Conservation (phyloP, 2,888 invertebrate genomes). For the Pammene aurita region DNA sequence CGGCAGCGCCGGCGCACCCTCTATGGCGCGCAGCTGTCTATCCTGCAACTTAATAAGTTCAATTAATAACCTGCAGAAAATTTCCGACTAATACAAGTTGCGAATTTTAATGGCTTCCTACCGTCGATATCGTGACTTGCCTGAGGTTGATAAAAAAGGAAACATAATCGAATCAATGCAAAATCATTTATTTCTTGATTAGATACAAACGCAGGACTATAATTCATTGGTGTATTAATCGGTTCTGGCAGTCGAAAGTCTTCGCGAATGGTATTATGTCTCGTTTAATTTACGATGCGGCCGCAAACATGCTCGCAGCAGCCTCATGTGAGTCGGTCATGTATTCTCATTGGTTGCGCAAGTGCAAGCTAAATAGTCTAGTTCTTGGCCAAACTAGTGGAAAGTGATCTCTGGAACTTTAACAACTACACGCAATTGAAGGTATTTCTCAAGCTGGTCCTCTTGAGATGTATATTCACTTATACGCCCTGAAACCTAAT, state of each 20-base stretch:
- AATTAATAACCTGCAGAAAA: conserved; percentile 32
- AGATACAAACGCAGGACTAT: conserved; percentile 17
- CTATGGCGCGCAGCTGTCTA: conserved; percentile 31
- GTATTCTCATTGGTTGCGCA: background rate
- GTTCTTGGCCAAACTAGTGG: background rate
- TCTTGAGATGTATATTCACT: too few species aligned
- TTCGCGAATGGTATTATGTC: conserved; percentile 31
- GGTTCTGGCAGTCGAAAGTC: conserved; percentile 27
- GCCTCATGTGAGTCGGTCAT: conserved; percentile 3
- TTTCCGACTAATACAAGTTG: background rate
- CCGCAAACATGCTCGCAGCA: conserved; percentile 1
- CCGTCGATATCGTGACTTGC: conserved; percentile 13
- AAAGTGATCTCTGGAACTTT: background rate
- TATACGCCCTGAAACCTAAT: background rate
- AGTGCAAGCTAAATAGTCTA: background rate
- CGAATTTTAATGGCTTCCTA: conserved; percentile 30
- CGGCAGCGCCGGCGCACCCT: conserved; percentile 20
- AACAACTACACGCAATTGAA: background rate
- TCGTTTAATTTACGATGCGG: conserved; percentile 30
- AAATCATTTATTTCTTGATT: conserved; percentile 26
- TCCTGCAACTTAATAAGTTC: conserved; percentile 33
- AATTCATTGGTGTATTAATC: conserved; percentile 18
- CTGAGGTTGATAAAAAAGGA: conserved; percentile 14
- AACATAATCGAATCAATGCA: conserved; percentile 14
- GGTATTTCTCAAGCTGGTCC: too few species aligned